Conservation (phyloP, 2,113 vertebrate genomes). For the Proterorhinus semilunaris region DNA sequence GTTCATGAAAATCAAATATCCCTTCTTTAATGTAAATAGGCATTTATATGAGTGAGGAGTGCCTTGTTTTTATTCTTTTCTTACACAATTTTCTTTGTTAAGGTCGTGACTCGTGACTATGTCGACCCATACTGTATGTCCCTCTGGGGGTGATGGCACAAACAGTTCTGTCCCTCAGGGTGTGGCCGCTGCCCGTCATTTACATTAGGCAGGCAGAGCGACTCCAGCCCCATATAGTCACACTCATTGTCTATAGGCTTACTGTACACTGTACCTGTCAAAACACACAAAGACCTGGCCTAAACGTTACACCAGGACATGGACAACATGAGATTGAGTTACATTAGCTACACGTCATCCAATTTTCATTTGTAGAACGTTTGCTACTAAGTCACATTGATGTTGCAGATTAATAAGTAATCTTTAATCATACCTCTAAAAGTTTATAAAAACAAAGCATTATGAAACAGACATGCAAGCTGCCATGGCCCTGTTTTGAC, state of each 20-base stretch:
- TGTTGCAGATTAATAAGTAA: neutral
- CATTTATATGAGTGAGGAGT: too few species aligned
- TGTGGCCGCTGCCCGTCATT: conserved; percentile 10
- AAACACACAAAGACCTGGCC: neutral
- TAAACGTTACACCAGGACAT: neutral
- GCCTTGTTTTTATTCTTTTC: too few species aligned
- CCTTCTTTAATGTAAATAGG: too few species aligned
- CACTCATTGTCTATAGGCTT: conserved; percentile 5
- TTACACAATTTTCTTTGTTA: neutral
- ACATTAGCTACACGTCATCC: neutral
- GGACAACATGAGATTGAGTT: neutral
- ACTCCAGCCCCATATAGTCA: conserved; percentile 14
- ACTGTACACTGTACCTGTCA: conserved; percentile 1
- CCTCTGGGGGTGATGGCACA: conserved; percentile 23
- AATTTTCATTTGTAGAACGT: too few species aligned
- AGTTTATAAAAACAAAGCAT: too few species aligned
- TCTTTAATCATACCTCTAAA: too few species aligned
- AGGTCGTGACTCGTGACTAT: neutral
- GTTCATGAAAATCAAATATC: too few species aligned
- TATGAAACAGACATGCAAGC: too few species aligned
- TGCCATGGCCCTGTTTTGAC: too few species aligned
- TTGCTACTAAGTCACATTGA: too few species aligned
- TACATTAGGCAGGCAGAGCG: neutral
- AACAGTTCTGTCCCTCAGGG: conserved; percentile 13
- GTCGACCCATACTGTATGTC: neutral